phyloP scores from a whole-genome alignment of 2,797 vertebrate genomes.

The Schizothorax lantsangensis region DNA sequence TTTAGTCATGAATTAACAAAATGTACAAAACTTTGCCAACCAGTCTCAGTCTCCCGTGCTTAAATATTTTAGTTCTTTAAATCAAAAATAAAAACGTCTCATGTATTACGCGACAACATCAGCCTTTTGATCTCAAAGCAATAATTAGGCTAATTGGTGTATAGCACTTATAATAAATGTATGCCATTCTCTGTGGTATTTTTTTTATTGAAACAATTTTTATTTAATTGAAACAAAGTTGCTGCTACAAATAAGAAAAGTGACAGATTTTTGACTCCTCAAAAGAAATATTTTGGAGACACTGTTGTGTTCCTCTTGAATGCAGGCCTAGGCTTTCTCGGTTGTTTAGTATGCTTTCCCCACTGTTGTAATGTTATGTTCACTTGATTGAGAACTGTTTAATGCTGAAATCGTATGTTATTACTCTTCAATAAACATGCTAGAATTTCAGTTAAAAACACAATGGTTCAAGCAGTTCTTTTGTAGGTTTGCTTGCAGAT shows the following conservation, averaged over 20 bases:
- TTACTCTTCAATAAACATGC: not conserved
- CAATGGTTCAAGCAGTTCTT: slow-evolving; percentile 62
- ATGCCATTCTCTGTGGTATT: not conserved
- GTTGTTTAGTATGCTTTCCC: not conserved
- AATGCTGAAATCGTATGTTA: not conserved
- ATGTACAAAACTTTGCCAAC: not conserved
- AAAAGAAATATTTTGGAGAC: not conserved
- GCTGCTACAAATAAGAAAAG: not conserved
- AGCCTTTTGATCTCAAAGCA: not conserved
- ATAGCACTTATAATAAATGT: not conserved
- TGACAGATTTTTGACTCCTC: not conserved
- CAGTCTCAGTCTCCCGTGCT: not conserved
- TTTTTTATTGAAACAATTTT: not conserved
- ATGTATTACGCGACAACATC: not conserved
- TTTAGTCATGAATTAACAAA: not conserved
- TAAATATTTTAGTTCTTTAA: not conserved
- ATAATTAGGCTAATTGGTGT: not conserved
- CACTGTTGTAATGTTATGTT: not conserved
- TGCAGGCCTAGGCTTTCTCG: not conserved
- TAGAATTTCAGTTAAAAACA: not conserved
- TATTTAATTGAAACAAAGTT: not conserved
- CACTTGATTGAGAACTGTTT: not conserved
- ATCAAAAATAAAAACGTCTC: no score
- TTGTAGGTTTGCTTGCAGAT: slow-evolving; percentile 79
- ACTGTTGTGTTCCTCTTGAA: not conserved